phyloP scores from a whole-genome alignment of 2,888 invertebrate genomes.

The Nasonia oneida region DNA sequence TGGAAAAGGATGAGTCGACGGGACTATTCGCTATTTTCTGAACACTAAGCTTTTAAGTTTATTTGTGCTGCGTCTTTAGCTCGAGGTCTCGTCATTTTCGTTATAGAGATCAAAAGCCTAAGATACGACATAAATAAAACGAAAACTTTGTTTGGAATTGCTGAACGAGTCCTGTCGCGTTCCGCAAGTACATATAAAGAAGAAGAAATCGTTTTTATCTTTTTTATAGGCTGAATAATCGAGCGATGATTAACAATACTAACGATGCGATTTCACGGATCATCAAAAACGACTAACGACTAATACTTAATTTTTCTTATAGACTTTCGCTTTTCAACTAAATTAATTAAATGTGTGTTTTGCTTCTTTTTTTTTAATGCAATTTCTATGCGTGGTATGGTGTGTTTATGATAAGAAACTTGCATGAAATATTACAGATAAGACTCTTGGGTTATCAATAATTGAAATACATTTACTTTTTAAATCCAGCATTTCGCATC shows the following conservation, averaged over 20 bases:
- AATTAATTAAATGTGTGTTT: conserved; percentile 11
- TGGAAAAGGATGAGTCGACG: neutral
- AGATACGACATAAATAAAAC: conserved; percentile 2
- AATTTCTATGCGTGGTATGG: neutral
- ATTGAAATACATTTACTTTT: neutral
- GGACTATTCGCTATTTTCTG: neutral
- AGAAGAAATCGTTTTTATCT: conserved; percentile 44
- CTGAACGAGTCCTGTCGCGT: neutral
- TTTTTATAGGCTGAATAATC: conserved; percentile 40
- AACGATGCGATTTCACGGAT: conserved; percentile 51
- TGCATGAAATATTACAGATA: neutral
- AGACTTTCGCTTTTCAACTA: neutral
- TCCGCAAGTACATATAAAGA: conserved; percentile 49
- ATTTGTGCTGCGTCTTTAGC: neutral
- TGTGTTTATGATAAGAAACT: neutral
- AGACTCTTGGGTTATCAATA: neutral
- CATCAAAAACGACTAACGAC: conserved; percentile 36
- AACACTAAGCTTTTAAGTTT: neutral
- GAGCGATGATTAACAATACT: conserved; percentile 53
- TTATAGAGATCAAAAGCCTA: neutral
- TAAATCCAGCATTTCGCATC: neutral
- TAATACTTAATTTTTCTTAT: conserved; percentile 27
- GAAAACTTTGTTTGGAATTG: conserved; percentile 8
- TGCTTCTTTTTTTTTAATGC: conserved; percentile 21
- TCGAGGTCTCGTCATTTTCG: neutral